Conservation (phyloP, 2,888 invertebrate species). For the Cerastis rubricosa region DNA sequence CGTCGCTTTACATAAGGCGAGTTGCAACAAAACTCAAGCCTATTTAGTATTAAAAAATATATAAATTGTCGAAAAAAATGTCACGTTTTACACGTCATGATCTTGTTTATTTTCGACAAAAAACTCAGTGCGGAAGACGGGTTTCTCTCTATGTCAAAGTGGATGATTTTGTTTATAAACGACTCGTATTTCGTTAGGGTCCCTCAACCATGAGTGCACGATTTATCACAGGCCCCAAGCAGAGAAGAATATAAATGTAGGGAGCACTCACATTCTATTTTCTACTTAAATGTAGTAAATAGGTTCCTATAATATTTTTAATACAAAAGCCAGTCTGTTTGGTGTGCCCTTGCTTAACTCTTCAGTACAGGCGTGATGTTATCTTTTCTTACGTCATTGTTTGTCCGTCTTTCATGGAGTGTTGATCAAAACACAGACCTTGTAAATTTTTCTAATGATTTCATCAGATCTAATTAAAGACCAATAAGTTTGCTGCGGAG, state of each 20-base stretch:
- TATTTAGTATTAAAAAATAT: no score
- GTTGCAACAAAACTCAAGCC: no score
- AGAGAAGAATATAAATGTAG: not conserved
- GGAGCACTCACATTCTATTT: not conserved
- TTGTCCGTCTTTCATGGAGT: not conserved
- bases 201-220: constrained; percentile 37
- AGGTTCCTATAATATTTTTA: not conserved
- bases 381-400: no score
- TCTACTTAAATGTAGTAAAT: no score
- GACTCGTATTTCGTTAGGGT: constrained; percentile 27
- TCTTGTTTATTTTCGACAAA: not conserved
- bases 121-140: not conserved
- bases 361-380: not conserved
- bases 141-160: constrained; percentile 18
- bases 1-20: no score
- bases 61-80: no score
- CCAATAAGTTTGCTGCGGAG: no score
- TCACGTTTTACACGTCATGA: no score
- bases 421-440: not conserved
- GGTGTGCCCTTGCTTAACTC: not conserved
- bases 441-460: not conserved
- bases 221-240: constrained; percentile 48
- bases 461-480: not conserved
- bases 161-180: constrained; percentile 43
- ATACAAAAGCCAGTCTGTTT: not conserved